Conservation (phyloP, 2,888 invertebrate genomes). For the Andrena hattorfiana region DNA sequence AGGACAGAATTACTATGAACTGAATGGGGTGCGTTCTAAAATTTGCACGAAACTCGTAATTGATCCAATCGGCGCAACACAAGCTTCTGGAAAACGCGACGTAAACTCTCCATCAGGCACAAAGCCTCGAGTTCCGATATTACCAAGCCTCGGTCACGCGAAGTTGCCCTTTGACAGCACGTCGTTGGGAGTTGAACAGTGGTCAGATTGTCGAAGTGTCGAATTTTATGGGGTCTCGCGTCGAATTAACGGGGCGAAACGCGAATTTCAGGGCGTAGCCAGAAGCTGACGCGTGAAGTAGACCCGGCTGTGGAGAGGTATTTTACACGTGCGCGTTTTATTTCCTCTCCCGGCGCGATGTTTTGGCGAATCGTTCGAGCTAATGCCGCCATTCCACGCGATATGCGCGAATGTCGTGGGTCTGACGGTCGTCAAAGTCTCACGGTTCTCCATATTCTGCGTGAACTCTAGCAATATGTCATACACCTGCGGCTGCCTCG, state of each 20-base stretch:
- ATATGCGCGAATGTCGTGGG: background rate
- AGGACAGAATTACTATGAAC: no score
- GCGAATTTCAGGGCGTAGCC: background rate
- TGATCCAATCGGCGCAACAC: background rate
- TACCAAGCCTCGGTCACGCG: background rate
- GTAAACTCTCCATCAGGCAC: background rate
- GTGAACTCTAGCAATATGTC: constrained; percentile 1
- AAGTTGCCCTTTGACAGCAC: background rate
- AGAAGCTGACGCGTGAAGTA: background rate
- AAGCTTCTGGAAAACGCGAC: background rate
- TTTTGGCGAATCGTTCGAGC: constrained; percentile 4
- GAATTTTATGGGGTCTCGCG: background rate
- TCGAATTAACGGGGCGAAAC: background rate
- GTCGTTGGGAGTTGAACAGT: background rate
- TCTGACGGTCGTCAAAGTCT: constrained; percentile 5
- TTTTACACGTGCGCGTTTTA: background rate
- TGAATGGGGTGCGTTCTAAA: background rate
- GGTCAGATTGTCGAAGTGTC: constrained; percentile 4
- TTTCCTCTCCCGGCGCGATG: background rate
- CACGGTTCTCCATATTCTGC: background rate
- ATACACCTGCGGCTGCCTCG: background rate
- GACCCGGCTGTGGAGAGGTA: background rate
- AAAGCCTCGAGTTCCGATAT: background rate
- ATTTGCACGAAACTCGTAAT: background rate
- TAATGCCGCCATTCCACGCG: background rate